Base-by-base conservation (phyloP, 2,113 vertebrate species). In the Datnioides undecimradiatus region DNA sequence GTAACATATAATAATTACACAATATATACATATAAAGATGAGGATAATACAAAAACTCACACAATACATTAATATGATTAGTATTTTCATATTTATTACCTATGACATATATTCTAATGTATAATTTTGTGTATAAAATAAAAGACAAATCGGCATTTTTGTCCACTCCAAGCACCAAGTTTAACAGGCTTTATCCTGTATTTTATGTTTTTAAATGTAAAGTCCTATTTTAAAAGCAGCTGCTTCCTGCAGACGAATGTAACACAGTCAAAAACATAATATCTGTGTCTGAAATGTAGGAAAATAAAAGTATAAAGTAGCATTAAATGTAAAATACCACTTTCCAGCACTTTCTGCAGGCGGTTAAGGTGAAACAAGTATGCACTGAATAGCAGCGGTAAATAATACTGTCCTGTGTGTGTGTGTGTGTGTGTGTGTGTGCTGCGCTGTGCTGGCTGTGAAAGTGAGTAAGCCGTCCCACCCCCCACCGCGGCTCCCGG, bases 381-480 rank as follows among this genome's bases (percentile, higher is more conserved):
- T 31, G 33, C 12, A 54, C 7, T 12, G 31, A 38, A 12, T 23
- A 52, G 41, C 23, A 51, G 7, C 46, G n/a, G 55, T 65, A 66
- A 73, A 27, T 55, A 41, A 62, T 72, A 19, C 46, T 45, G 36
- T 66, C 6, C 14, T 1, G 68, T 41, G 57, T 78, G 45, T 65
- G 31, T 54, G 34, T 38, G 52, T 31, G 9, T 36, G 57, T 59
- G 55, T 58, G 55, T 58, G 55, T 36, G 33, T 33, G 71, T 75
- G 65, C 76, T 75, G 59, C 12, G 66, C 64, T n/a, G 36, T 16
- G 8, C 69, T 85, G 87, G 85, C 83, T 84, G 87, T 84, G 80
- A 87, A 87, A 82, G 89, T 68, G 87, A 89, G 79, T 59, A 65
- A 64, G 40, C 79, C 14, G 65, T 33, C 72, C 82, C 21, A 57